Base-by-base conservation (phyloP, 30 jellyfish, hydroid and myxozoan genomes). In the Aurelia sp. region DNA sequence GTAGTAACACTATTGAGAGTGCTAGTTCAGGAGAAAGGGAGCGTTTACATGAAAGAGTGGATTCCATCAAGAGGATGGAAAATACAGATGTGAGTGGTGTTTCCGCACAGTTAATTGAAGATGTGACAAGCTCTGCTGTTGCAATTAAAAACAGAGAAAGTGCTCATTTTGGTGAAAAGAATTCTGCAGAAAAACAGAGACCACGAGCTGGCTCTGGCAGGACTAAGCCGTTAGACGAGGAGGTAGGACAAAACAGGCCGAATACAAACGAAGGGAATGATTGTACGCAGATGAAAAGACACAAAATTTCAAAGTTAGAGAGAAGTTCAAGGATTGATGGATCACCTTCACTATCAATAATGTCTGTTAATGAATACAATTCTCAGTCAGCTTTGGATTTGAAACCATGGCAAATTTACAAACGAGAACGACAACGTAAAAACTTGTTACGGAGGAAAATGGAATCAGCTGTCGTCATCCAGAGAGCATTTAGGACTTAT, bases 401-500 rank as follows among this genome's bases (percentile, higher is more conserved):
- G 30, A 86, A 83, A 47, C 98, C 98, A 3, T 92, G 98, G 98
- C 84, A 87, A 48, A 37, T 81, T 11, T 87, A 86, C 76, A 71
- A 50, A 76, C 78, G 97, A 65, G 98, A 92, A 47, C 96, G 88
- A 48, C 81, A 72, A 19, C 85, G 97, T 13, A 62, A 69, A 53
- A 63, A 79, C 53, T 83, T 94, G 33, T 83, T 94, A 69, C 79
- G 99, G 18, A 59, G 71, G 78, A 94, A 94, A 73, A 84, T 86
- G n/a, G 97, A 94, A 22, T 97, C 97, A 0, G 99, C 97, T 16
- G 64, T 94, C 22, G 69, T 81, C 20, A 94, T 94, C 18, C 99
- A 94, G 55, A 65, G 95, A 41, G 92, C 93, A 12, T 82, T 88
- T 66, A 80, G 99, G 47, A 85, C 72, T 16, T 73, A 79, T 52